Evolutionary conservation across 92 coral and sea anemone species (phyloP).

Genomic region (Palythoa grandis): DNA sequence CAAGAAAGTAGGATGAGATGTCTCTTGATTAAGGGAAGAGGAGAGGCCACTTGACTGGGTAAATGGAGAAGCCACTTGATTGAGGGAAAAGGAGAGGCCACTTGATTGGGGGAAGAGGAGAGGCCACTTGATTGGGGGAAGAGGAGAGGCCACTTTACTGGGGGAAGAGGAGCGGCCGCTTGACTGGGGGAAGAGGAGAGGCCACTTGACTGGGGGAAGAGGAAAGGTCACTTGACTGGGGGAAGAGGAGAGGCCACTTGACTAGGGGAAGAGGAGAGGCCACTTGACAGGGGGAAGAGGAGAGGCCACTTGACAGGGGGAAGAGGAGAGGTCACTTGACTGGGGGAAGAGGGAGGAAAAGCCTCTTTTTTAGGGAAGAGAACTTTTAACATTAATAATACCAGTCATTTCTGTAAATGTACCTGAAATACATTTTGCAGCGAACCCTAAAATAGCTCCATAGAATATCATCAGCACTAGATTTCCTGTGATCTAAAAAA

Average conservation of each 20-base stretch:
- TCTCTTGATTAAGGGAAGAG: background rate
- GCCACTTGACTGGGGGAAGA: background rate
- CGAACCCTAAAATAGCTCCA: slow-evolving; percentile 93
- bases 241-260: background rate
- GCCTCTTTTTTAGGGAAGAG: background rate
- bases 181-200: background rate
- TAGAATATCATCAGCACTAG: slow-evolving; percentile 88
- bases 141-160: background rate
- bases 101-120: background rate
- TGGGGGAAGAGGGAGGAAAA: background rate
- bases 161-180: background rate
- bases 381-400: too few relatives aligned
- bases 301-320: background rate
- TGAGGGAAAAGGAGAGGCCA: background rate
- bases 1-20: background rate
- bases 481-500: slow-evolving; percentile 84
- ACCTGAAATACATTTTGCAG: slow-evolving; percentile 98
- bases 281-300: background rate
- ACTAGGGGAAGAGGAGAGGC: background rate
- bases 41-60: background rate
- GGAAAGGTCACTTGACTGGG: background rate
- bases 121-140: background rate
- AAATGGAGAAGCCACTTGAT: background rate
- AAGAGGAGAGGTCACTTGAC: background rate
- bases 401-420: background rate